Evolutionary conservation across 1,140 invertebrate species (phyloP).

Genomic region (Zeugodacus cucurbitae): DNA sequence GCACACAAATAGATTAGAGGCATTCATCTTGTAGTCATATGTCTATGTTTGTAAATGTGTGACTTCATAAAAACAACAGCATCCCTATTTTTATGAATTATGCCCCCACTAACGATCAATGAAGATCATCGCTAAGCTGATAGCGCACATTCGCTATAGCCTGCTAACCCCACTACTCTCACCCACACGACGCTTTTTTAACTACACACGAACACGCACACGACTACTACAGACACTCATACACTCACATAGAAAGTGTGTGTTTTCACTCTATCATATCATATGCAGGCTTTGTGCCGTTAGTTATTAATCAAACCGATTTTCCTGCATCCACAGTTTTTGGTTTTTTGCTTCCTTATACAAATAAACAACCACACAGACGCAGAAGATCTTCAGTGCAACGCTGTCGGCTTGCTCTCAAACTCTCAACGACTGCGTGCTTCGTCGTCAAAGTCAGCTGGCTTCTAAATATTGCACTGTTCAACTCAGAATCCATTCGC

Average conservation of each 20-base stretch:
- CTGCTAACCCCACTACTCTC: not conserved
- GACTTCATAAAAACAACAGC: not conserved
- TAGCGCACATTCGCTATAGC: no score
- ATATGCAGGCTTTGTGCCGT: not conserved
- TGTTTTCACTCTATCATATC: no score
- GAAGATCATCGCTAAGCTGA: not conserved
- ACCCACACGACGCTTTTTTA: not conserved
- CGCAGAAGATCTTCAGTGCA: not conserved
- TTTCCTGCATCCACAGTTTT: not conserved
- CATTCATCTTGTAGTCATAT: not conserved
- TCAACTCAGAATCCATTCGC: constrained; percentile 1
- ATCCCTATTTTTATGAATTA: not conserved
- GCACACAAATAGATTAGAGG: not conserved
- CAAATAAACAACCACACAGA: not conserved
- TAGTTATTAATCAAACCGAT: not conserved
- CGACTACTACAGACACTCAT: not conserved
- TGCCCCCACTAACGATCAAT: constrained; percentile 10
- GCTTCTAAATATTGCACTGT: not conserved
- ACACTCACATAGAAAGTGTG: not conserved
- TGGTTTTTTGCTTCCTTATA: not conserved
- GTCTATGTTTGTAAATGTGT: not conserved
- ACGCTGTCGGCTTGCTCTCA: not conserved
- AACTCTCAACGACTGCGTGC: not conserved
- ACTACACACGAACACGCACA: not conserved
- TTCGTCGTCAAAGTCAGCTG: not conserved